Conservation (phyloP, 2,113 vertebrate genomes). For the Acanthisitta chloris region DNA sequence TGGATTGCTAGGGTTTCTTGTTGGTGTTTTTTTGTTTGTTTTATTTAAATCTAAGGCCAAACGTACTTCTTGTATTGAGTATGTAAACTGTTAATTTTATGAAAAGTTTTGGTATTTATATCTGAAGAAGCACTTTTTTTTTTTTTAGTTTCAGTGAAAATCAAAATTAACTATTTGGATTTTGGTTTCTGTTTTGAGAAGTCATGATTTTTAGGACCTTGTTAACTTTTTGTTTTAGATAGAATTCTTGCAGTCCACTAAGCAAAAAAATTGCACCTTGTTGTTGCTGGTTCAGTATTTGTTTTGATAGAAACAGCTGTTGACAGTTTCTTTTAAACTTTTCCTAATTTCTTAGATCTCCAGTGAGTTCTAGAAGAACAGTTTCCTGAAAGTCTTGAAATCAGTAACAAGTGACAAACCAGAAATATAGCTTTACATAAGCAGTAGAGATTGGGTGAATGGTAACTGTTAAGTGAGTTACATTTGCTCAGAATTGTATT, state of each 20-base stretch:
- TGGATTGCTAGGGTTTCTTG: background rate
- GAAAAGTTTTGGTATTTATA: background rate
- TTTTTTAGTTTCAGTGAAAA: background rate
- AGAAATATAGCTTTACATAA: background rate
- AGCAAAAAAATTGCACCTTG: background rate
- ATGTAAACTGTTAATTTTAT: background rate
- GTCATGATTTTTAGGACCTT: background rate
- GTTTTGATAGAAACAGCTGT: background rate
- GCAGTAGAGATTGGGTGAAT: background rate
- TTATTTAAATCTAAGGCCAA: background rate
- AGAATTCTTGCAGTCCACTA: background rate
- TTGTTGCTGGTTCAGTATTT: background rate
- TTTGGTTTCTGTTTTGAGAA: background rate
- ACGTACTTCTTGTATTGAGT: background rate
- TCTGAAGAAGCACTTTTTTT: background rate
- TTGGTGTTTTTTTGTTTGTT: too few relatives aligned
- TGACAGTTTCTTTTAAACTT: background rate
- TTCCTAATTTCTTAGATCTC: background rate
- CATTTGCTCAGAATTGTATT: background rate
- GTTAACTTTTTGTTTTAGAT: too few relatives aligned
- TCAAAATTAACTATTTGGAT: background rate
- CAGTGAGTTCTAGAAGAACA: background rate
- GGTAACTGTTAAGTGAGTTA: background rate
- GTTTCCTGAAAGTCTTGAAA: background rate
- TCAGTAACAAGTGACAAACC: background rate